A percentile compares a stretch with the other conserved stretches of the same genome.
phyloP scores from a whole-genome alignment of 2,888 invertebrate genomes.

The Chloroclystis v-ata region DNA sequence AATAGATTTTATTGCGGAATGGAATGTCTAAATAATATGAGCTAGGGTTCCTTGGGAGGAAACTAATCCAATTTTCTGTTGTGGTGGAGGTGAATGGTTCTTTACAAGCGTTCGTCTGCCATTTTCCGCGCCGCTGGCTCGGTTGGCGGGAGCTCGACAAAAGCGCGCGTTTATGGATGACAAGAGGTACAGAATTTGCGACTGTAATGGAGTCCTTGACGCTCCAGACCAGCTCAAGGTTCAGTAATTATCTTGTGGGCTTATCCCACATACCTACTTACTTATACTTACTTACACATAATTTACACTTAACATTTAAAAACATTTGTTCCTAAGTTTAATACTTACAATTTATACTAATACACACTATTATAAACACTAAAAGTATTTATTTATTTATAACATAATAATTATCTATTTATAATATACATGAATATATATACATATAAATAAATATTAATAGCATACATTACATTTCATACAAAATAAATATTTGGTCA shows the following conservation, averaged over 20 bases:
- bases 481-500: too few relatives aligned
- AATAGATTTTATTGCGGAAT: slow-evolving; percentile 43
- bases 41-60: slow-evolving; percentile 13
- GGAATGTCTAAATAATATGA: slow-evolving; percentile 22
- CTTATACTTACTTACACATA: too few relatives aligned
- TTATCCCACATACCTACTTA: too few relatives aligned
- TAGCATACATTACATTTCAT: too few relatives aligned
- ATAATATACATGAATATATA: too few relatives aligned
- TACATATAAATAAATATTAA: too few relatives aligned
- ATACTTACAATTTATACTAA: too few relatives aligned
- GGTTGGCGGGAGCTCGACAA: slow-evolving; percentile 30
- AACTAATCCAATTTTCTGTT: slow-evolving; percentile 32
- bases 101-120: slow-evolving; percentile 33
- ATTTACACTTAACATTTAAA: too few relatives aligned
- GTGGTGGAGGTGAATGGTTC: slow-evolving; percentile 29
- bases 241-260: slow-evolving; percentile 38
- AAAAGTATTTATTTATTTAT: too few relatives aligned
- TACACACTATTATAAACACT: too few relatives aligned
- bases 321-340: too few relatives aligned
- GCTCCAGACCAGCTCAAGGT: slow-evolving; percentile 25
- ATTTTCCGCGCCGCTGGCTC: slow-evolving; percentile 45
- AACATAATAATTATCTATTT: too few relatives aligned
- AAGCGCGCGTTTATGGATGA: slow-evolving; percentile 45
- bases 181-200: slow-evolving; percentile 30
- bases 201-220: slow-evolving; percentile 35